Evolutionary conservation across 35 echinoderm and acorn worm genomes (phyloP).

Genomic region (Apostichopus parvimensis): DNA sequence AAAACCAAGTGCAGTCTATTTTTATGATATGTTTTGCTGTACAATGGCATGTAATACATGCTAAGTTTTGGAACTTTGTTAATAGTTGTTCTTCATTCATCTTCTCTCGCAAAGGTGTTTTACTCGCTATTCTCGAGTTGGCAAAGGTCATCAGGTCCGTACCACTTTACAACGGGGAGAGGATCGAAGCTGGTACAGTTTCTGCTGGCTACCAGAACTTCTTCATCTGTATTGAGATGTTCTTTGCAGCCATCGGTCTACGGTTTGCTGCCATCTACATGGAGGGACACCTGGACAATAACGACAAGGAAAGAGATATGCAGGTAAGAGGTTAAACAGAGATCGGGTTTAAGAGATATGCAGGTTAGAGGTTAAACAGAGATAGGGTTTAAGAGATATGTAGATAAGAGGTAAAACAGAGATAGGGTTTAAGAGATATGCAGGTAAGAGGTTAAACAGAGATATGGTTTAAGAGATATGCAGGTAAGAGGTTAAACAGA

Average conservation of each 20-base stretch:
- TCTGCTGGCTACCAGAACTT: constrained; percentile 99
- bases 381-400: too few relatives aligned
- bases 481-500: too few relatives aligned
- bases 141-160: constrained; percentile 70
- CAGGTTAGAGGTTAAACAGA: too few relatives aligned
- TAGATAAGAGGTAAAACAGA: too few relatives aligned
- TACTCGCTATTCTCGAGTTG: constrained; percentile 92
- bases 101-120: constrained; percentile 67
- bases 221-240: constrained; percentile 98
- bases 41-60: too few relatives aligned
- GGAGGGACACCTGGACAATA: constrained; percentile 47
- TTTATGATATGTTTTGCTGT: too few relatives aligned
- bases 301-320: constrained; percentile 62
- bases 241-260: constrained; percentile 93
- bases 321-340: constrained; percentile 58
- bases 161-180: constrained; percentile 43
- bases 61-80: too few relatives aligned
- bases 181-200: constrained; percentile 73
- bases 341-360: too few relatives aligned
- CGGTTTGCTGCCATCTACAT: constrained; percentile 78
- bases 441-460: too few relatives aligned
- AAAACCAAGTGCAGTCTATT: too few relatives aligned
- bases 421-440: too few relatives aligned
- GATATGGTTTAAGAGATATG: too few relatives aligned
- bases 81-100: not conserved